phyloP scores from a whole-genome alignment of 1,140 invertebrate species.

The Portunus trituberculatus region DNA sequence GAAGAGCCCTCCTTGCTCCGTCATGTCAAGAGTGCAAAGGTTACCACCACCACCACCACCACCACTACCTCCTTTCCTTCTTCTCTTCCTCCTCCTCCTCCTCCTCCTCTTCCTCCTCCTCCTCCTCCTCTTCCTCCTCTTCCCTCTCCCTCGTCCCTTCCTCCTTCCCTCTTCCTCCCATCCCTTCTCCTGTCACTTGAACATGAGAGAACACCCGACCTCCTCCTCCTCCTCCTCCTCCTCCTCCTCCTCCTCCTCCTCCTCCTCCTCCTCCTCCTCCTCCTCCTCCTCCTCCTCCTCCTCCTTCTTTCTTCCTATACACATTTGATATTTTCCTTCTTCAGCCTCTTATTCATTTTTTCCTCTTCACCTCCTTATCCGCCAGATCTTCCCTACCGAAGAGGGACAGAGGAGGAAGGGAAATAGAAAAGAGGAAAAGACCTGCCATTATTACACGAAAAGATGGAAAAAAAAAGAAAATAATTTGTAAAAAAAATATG shows the following conservation, averaged over 20 bases:
- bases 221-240: constrained; percentile 36
- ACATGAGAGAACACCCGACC: background rate
- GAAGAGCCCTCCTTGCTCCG: background rate
- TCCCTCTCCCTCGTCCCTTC: background rate
- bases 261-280: constrained; percentile 46
- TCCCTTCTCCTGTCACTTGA: background rate
- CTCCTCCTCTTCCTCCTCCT: background rate
- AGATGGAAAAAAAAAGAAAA: too few relatives aligned
- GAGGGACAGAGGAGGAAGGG: background rate
- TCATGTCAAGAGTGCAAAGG: background rate
- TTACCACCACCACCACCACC: background rate
- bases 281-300: constrained; percentile 46
- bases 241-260: constrained; percentile 24
- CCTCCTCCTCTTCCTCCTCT: background rate
- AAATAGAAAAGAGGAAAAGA: background rate
- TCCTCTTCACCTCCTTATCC: background rate
- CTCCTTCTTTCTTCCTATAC: background rate
- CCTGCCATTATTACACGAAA: background rate
- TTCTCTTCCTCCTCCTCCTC: background rate
- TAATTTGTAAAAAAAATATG: too few relatives aligned
- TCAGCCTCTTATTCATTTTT: background rate
- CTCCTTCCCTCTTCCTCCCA: background rate
- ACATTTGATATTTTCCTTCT: background rate
- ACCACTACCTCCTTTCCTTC: background rate
- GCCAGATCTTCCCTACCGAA: too few relatives aligned